Conservation (phyloP, 2,888 invertebrate species). For the Habroteleia sp. region DNA sequence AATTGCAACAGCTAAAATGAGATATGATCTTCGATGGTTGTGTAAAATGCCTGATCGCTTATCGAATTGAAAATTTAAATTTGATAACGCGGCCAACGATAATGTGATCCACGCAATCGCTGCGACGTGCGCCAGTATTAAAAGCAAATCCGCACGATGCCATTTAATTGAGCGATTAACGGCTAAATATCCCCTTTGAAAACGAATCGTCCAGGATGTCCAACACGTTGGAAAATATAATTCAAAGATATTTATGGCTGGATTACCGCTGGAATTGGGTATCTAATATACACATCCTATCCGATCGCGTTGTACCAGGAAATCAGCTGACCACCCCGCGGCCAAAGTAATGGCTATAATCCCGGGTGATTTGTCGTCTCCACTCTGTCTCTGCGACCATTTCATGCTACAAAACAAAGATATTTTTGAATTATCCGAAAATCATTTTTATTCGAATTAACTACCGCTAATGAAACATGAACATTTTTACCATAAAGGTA, state of each 20-base stretch:
- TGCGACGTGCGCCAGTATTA: constrained; percentile 72
- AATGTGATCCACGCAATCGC: constrained; percentile 61
- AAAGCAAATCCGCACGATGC: constrained; percentile 78
- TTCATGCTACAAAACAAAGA: constrained; percentile 27
- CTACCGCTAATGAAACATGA: too few species aligned
- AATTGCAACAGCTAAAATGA: constrained; percentile 26
- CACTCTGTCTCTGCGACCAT: constrained; percentile 28
- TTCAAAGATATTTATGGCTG: constrained; percentile 80
- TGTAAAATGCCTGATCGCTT: constrained; percentile 30
- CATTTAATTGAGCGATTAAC: constrained; percentile 81
- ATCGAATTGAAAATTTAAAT: constrained; percentile 57
- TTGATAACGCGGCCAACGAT: constrained; percentile 52
- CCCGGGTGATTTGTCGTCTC: constrained; percentile 58
- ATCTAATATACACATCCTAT: constrained; percentile 78
- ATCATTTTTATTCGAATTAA: constrained; percentile 20
- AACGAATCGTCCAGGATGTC: constrained; percentile 72
- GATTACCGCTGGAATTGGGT: constrained; percentile 79
- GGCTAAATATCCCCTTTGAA: constrained; percentile 76
- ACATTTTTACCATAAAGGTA: too few species aligned
- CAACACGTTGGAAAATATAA: constrained; percentile 78
- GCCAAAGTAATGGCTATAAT: constrained; percentile 63
- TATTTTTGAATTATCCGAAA: constrained; percentile 11
- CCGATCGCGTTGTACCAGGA: constrained; percentile 67
- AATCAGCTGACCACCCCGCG: constrained; percentile 71
- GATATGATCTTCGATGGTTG: constrained; percentile 27